A percentile compares a stretch with the other conserved stretches of the same genome.
Conservation (phyloP, 2,113 vertebrate genomes). For the Eulacestoma nigropectus region DNA sequence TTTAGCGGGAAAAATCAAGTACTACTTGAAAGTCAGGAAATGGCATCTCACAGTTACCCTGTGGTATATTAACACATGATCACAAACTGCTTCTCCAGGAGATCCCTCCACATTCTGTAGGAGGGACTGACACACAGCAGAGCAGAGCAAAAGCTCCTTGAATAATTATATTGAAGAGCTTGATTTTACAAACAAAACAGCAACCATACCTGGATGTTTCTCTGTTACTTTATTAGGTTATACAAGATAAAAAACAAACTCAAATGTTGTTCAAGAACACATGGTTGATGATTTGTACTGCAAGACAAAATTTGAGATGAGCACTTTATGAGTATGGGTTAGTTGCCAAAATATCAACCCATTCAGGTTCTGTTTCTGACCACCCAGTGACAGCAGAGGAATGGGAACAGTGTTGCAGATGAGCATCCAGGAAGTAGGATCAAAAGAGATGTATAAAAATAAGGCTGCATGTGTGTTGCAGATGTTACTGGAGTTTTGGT, state of each 20-base stretch:
- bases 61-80: neutral
- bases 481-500: constrained; percentile 37
- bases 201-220: neutral
- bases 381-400: neutral
- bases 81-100: neutral
- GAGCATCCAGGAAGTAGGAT: constrained; percentile 52
- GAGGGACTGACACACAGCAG: neutral
- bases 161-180: neutral
- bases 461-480: constrained; percentile 52
- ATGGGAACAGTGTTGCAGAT: neutral
- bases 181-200: neutral
- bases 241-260: neutral
- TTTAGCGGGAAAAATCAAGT: neutral
- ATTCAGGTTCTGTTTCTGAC: neutral
- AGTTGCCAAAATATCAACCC: neutral
- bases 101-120: neutral
- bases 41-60: neutral
- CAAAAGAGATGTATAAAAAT: constrained; percentile 44
- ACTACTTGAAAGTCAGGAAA: neutral
- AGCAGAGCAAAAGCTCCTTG: neutral
- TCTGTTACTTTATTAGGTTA: neutral
- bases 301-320: neutral
- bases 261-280: neutral
- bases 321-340: neutral
- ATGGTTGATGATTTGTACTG: neutral